Conservation (phyloP, 2,888 invertebrate genomes). For the Syritta pipiens region DNA sequence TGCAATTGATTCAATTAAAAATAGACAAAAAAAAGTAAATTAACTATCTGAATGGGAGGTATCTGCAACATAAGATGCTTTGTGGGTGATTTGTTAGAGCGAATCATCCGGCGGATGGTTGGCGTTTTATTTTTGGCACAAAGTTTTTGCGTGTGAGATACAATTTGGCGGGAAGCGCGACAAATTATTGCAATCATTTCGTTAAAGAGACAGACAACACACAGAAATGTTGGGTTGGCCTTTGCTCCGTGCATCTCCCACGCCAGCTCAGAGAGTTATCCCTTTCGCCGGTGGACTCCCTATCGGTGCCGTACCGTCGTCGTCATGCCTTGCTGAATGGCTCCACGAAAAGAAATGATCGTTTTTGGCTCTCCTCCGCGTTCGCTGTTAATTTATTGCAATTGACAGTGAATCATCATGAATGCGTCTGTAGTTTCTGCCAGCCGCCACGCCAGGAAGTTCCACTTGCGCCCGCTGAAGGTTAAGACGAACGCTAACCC, state of each 20-base stretch:
- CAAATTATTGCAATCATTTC: conserved; percentile 45
- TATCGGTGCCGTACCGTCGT: conserved; percentile 8
- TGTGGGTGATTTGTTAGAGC: conserved; percentile 21
- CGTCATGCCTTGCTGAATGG: conserved; percentile 25
- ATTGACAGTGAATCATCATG: conserved; percentile 44
- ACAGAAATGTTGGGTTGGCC: background rate
- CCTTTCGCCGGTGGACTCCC: too few species aligned
- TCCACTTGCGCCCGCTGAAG: conserved; percentile 47
- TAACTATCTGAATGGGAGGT: conserved; percentile 21
- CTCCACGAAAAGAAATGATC: conserved; percentile 19
- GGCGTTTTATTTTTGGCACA: conserved; percentile 46
- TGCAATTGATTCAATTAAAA: conserved; percentile 47
- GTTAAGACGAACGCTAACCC: conserved; percentile 19
- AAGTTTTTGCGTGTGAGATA: conserved; percentile 38
- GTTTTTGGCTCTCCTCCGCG: background rate
- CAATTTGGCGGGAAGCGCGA: conserved; percentile 37
- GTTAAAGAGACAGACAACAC: conserved; percentile 7
- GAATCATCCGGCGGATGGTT: conserved; percentile 11
- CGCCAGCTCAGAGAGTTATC: background rate
- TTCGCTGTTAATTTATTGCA: conserved; percentile 43
- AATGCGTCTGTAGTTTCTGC: conserved; percentile 8
- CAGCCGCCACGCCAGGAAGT: conserved; percentile 41
- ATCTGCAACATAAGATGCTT: conserved; percentile 18
- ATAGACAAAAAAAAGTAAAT: conserved; percentile 34
- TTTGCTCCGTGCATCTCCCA: conserved; percentile 10